Percentiles rank a stretch among this genome's conserved stretches.
phyloP scores from a whole-genome alignment of 2,797 vertebrate species.

The Typhlichthys eigenmanni region DNA sequence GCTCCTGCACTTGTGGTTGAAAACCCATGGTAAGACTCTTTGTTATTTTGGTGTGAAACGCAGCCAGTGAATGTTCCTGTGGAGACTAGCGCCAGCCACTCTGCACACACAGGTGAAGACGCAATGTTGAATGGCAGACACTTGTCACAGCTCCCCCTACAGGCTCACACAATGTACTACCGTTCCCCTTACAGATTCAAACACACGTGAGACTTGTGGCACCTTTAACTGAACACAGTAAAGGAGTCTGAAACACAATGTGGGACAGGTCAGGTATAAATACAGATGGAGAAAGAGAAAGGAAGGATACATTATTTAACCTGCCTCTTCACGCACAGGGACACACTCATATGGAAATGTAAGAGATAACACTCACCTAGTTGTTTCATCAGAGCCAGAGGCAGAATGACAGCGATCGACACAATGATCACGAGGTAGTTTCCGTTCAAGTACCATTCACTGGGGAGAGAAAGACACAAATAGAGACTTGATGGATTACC shows the following conservation, averaged over 20 bases:
- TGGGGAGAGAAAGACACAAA: slow-evolving; percentile 54
- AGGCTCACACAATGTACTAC: no score
- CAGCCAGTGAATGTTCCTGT: no score
- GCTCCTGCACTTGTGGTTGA: no score
- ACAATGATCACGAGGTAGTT: slow-evolving; percentile 96
- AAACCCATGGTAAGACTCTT: no score
- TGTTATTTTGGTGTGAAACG: no score
- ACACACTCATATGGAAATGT: neutral
- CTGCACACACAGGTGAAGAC: no score
- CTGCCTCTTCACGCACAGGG: neutral
- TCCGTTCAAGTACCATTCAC: slow-evolving; percentile 94
- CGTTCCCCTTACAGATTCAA: no score
- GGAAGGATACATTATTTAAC: neutral
- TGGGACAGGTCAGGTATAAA: slow-evolving; percentile 1
- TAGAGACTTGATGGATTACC: slow-evolving; percentile 31
- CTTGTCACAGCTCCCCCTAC: no score
- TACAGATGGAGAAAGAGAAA: neutral
- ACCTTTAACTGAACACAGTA: slow-evolving; percentile 4
- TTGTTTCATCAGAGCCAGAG: slow-evolving; percentile 88
- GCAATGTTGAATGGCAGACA: no score
- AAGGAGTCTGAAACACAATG: neutral
- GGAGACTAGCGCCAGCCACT: no score
- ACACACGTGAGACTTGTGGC: neutral
- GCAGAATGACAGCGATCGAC: slow-evolving; percentile 86
- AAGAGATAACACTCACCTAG: slow-evolving; percentile 82